Conservation (phyloP, 2,113 vertebrate genomes). For the Pavo muticus region DNA sequence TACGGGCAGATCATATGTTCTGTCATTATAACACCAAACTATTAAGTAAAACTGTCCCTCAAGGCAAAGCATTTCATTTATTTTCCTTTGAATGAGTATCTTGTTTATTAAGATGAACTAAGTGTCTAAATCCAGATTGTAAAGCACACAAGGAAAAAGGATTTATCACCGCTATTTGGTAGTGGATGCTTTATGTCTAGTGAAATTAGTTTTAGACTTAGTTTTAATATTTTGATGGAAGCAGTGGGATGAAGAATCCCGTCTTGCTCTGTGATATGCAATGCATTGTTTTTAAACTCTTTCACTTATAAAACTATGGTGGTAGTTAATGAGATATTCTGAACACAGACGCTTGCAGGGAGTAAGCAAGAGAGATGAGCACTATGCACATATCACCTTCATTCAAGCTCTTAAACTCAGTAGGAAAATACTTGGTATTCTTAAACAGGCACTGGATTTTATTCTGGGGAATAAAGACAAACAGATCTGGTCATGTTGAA, state of each 20-base stretch:
- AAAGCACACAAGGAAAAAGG: conserved; percentile 66
- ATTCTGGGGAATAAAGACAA: background rate
- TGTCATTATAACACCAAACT: conserved; percentile 64
- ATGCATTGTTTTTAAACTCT: background rate
- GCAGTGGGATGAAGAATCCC: background rate
- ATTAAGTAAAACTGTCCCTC: conserved; percentile 75
- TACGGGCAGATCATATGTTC: conserved; percentile 50
- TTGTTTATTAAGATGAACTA: conserved; percentile 78
- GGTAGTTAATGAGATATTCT: background rate
- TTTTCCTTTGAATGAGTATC: conserved; percentile 77
- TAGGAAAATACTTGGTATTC: background rate
- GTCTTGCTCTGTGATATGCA: background rate
- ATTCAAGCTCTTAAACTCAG: background rate
- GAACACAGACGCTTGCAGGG: background rate
- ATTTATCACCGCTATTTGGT: conserved; percentile 62
- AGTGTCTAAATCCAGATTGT: conserved; percentile 69
- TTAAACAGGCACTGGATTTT: background rate
- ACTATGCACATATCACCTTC: background rate
- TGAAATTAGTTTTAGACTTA: conserved; percentile 23
- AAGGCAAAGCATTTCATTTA: conserved; percentile 80
- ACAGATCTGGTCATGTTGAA: background rate
- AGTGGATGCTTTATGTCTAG: conserved; percentile 10
- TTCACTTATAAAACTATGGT: background rate
- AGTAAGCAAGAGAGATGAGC: background rate
- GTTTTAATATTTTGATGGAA: background rate